phyloP scores from a whole-genome alignment of 2,113 vertebrate genomes.

The Mastomys coucha region DNA sequence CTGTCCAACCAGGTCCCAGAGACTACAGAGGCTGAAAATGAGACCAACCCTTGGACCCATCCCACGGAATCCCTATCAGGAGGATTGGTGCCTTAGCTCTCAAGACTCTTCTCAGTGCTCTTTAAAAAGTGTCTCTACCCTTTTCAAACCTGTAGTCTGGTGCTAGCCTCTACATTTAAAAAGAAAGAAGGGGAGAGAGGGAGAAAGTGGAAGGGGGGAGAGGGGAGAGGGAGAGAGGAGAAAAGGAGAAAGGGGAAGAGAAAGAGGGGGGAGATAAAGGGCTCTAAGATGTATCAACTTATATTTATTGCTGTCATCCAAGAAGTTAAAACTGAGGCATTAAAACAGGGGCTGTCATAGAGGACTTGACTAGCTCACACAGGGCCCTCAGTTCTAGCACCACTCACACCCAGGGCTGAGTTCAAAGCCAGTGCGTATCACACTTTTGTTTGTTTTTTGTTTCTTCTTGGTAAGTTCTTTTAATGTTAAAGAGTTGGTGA shows the following conservation, averaged over 20 bases:
- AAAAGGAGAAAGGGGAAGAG: background rate
- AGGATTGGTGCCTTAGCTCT: background rate
- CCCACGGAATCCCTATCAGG: background rate
- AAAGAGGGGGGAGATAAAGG: no score
- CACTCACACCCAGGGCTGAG: background rate
- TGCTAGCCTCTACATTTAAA: background rate
- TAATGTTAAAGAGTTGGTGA: background rate
- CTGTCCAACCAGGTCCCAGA: slow-evolving; percentile 47
- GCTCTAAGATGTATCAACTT: background rate
- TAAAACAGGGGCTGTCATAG: background rate
- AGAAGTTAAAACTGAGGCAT: slow-evolving; percentile 32
- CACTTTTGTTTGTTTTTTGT: background rate
- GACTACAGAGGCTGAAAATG: background rate
- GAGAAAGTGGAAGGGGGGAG: no score
- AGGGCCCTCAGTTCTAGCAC: background rate
- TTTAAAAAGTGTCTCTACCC: slow-evolving; percentile 32
- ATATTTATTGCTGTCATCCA: slow-evolving; percentile 5
- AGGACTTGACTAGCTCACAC: background rate
- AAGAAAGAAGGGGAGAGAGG: background rate
- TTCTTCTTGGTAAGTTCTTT: background rate
- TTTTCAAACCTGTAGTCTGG: slow-evolving; percentile 1
- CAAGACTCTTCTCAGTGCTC: background rate
- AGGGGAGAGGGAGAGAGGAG: background rate
- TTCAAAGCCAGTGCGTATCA: background rate
- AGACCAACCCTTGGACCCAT: background rate